phyloP scores from a whole-genome alignment of 2,888 invertebrate species.

The Metellina segmentata region DNA sequence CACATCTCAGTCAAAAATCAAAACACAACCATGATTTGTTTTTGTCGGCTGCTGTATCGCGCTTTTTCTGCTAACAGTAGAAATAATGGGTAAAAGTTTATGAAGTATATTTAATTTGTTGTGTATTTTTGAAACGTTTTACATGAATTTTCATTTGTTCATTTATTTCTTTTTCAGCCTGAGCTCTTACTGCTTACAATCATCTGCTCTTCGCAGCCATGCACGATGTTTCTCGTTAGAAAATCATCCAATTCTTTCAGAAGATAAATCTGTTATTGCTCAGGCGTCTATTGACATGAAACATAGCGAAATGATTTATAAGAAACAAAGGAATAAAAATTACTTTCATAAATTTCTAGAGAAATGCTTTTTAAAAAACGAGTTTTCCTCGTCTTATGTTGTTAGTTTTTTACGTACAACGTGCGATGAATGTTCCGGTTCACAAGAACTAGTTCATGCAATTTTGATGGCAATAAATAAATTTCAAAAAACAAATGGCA shows the following conservation, averaged over 20 bases:
- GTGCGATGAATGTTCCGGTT: neutral
- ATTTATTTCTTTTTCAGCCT: constrained; percentile 11
- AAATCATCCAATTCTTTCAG: neutral
- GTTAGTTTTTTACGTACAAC: constrained; percentile 26
- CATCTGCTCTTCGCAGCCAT: neutral
- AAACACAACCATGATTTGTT: constrained; percentile 34
- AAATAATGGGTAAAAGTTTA: constrained; percentile 16
- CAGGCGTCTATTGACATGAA: constrained; percentile 1
- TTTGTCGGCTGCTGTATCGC: constrained; percentile 15
- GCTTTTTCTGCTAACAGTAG: neutral
- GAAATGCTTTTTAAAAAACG: constrained; percentile 44
- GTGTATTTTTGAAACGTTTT: no score
- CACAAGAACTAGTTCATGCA: neutral
- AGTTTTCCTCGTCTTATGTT: constrained; percentile 19
- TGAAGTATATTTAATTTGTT: neutral
- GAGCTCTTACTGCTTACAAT: neutral
- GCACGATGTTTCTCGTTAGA: neutral
- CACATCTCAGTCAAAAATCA: neutral
- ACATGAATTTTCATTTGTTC: neutral
- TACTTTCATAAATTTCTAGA: constrained; percentile 11
- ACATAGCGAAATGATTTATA: constrained; percentile 26
- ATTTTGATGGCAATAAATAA: constrained; percentile 20
- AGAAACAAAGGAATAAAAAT: neutral
- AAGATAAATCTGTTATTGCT: neutral
- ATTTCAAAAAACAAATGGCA: neutral